Percentiles rank a stretch among this genome's conserved stretches.
These are phyloP conservation scores for Phaethornis superciliosus DNA, from an alignment of 2,113 vertebrate species.

Conservation along the genomic window DNA sequence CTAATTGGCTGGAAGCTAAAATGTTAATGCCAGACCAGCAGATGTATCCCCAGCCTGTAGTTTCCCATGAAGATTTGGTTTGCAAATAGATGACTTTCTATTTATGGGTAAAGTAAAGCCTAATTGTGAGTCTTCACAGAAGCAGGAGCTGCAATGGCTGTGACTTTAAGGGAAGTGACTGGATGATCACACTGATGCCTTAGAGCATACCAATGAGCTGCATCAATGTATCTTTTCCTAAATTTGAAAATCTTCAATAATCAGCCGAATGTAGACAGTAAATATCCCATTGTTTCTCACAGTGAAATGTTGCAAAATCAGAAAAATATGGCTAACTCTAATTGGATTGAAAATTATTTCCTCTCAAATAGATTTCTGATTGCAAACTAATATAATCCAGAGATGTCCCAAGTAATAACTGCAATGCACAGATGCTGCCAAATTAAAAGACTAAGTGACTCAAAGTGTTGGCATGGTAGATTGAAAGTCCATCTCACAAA, in stretches of 20 bases:
- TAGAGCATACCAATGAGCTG: constrained; percentile 25
- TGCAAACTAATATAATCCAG: constrained; percentile 33
- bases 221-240: neutral
- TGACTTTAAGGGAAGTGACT: constrained; percentile 51
- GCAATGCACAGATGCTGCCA: constrained; percentile 33
- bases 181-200: neutral
- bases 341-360: constrained; percentile 24
- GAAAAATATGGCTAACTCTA: neutral
- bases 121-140: constrained; percentile 47
- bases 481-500: constrained; percentile 45
- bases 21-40: constrained; percentile 46
- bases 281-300: constrained; percentile 53
- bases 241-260: constrained; percentile 35
- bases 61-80: constrained; percentile 54
- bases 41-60: constrained; percentile 20
- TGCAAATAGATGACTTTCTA: constrained; percentile 49
- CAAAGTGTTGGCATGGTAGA: constrained; percentile 7
- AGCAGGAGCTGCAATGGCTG: constrained; percentile 18
- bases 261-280: constrained; percentile 22
- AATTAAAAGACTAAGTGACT: constrained; percentile 50
- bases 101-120: constrained; percentile 48
- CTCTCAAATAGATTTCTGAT: constrained; percentile 20
- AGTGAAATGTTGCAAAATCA: constrained; percentile 15
- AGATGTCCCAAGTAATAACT: constrained; percentile 26
- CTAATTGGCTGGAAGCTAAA: constrained; percentile 55